A percentile compares a stretch with the other conserved stretches of the same genome.
phyloP scores from a whole-genome alignment of 1,140 invertebrate genomes.

The Drosophila navojoa region DNA sequence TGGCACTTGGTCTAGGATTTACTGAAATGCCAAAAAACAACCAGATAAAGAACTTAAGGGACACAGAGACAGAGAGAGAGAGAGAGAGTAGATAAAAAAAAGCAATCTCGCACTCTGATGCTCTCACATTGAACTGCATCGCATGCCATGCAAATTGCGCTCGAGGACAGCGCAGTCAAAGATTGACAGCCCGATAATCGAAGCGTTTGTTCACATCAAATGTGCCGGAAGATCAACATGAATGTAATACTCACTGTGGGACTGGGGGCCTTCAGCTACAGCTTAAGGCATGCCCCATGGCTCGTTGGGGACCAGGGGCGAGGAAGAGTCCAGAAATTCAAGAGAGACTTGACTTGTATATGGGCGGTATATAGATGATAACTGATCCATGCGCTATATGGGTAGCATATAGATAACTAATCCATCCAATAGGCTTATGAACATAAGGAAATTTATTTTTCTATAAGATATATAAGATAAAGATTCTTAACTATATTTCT shows the following conservation, averaged over 20 bases:
- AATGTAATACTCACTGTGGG: not conserved
- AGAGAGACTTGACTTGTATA: too few species aligned
- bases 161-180: slow-evolving; percentile 17
- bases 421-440: too few species aligned
- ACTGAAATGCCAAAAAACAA: slow-evolving; percentile 23
- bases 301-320: too few species aligned
- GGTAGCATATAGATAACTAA: too few species aligned
- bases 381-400: too few species aligned
- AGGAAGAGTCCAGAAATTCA: too few species aligned
- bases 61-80: not conserved
- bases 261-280: not conserved
- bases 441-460: too few species aligned
- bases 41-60: not conserved
- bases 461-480: too few species aligned
- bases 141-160: slow-evolving; percentile 18
- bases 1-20: slow-evolving; percentile 9
- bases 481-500: too few species aligned
- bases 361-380: too few species aligned
- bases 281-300: not conserved
- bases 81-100: slow-evolving; percentile 15
- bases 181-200: slow-evolving; percentile 25
- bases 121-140: slow-evolving; percentile 14
- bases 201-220: slow-evolving; percentile 38
- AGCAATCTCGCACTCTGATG: slow-evolving; percentile 60
- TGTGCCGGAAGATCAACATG: slow-evolving; percentile 31